Evolutionary conservation across 2,797 vertebrate species (phyloP).

Genomic region (Hippoglossus hippoglossus): DNA sequence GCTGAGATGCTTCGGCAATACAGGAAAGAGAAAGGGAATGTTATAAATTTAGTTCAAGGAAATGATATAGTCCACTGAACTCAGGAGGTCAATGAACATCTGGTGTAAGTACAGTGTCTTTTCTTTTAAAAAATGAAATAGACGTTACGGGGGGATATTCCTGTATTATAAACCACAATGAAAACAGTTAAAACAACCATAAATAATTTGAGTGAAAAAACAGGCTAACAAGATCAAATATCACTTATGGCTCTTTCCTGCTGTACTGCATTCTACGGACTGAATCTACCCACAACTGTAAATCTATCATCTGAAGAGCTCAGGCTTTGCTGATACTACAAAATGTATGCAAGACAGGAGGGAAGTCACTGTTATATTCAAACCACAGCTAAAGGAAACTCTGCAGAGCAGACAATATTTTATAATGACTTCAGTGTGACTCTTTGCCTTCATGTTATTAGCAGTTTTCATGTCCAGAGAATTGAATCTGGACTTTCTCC

Average conservation of each 20-base stretch:
- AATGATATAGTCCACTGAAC: background rate
- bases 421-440: no score
- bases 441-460: background rate
- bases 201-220: background rate
- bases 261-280: constrained; percentile 4
- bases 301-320: constrained; percentile 9
- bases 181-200: no score
- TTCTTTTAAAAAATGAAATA: background rate
- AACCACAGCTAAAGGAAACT: background rate
- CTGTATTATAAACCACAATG: no score
- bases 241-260: no score
- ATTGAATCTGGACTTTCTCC: no score
- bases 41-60: no score
- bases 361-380: constrained; percentile 13
- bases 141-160: background rate
- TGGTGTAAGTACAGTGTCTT: background rate
- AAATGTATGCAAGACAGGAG: background rate
- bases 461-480: no score
- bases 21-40: background rate
- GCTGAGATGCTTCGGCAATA: constrained; percentile 2
- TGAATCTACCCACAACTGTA: constrained; percentile 12
- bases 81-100: background rate
- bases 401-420: constrained; percentile 1
- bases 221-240: no score
- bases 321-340: constrained; percentile 27